Evolutionary conservation across 2,888 invertebrate genomes (phyloP).

Genomic region (Pristionchus fissidentatus): DNA sequence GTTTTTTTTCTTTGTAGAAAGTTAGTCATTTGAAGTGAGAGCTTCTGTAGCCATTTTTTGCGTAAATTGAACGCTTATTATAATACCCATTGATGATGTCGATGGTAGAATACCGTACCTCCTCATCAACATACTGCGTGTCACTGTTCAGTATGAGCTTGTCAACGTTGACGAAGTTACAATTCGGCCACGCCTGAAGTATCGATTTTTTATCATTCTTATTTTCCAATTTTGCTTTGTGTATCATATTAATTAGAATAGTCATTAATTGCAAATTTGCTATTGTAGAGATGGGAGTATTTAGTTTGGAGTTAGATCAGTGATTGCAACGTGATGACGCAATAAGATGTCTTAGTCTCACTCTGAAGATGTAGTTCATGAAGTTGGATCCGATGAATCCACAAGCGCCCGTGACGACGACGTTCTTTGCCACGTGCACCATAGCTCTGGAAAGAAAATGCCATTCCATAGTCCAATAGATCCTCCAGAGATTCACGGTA

Average conservation of each 20-base stretch:
- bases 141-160: constrained; percentile 73
- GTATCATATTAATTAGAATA: neutral
- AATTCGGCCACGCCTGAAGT: constrained; percentile 65
- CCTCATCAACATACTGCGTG: constrained; percentile 65
- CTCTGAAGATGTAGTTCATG: constrained; percentile 66
- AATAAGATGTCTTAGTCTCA: too few relatives aligned
- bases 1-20: neutral
- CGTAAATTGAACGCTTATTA: too few relatives aligned
- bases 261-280: neutral
- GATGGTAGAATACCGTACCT: constrained; percentile 47
- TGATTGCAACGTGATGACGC: neutral
- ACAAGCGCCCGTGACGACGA: constrained; percentile 73
- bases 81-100: too few relatives aligned
- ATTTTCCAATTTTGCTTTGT: too few relatives aligned
- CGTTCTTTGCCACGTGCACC: constrained; percentile 55
- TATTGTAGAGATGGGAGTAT: too few relatives aligned
- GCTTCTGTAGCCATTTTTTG: constrained; percentile 37
- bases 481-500: neutral
- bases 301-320: neutral
- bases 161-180: constrained; percentile 72
- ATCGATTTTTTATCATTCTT: neutral
- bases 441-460: neutral
- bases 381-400: constrained; percentile 75
- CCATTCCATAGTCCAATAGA: neutral
- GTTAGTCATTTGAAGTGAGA: neutral